Conservation (phyloP, 2,797 vertebrate species). For the Helarctos malayanus region DNA sequence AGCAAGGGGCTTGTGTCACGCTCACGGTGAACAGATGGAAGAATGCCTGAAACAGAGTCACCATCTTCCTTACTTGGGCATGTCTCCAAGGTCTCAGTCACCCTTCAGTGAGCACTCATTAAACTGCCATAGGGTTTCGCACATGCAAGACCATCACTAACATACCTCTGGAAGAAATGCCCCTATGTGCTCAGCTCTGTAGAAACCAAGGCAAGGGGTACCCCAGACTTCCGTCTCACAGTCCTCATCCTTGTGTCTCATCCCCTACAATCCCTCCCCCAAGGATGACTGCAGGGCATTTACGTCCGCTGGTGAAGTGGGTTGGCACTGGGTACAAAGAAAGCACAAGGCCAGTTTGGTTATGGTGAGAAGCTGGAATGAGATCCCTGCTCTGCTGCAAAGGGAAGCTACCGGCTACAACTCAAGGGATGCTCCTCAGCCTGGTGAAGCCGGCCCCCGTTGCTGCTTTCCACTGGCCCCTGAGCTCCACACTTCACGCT, state of each 20-base stretch:
- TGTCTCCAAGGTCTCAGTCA: neutral
- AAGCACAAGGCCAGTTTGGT: neutral
- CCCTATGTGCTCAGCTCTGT: neutral
- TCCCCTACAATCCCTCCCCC: neutral
- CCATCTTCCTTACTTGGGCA: neutral
- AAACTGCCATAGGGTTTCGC: neutral
- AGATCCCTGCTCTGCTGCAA: neutral
- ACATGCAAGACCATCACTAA: rapidly evolving
- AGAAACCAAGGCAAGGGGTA: neutral
- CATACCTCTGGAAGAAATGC: neutral
- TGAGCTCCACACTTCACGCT: rapidly evolving
- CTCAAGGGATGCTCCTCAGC: neutral
- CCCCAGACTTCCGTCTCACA: neutral
- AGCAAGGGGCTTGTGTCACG: neutral
- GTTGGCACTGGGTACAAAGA: neutral
- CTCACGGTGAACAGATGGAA: rapidly evolving
- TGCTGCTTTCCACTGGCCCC: neutral
- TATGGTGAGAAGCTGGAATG: neutral
- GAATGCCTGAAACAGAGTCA: neutral
- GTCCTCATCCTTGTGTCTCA: neutral
- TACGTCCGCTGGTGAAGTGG: neutral
- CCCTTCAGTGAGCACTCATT: neutral
- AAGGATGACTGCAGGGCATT: neutral
- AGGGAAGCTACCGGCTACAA: too few relatives aligned
- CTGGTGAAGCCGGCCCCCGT: rapidly evolving